Conservation (phyloP, 2,113 vertebrate genomes). For the Cheirogaleus medius region DNA sequence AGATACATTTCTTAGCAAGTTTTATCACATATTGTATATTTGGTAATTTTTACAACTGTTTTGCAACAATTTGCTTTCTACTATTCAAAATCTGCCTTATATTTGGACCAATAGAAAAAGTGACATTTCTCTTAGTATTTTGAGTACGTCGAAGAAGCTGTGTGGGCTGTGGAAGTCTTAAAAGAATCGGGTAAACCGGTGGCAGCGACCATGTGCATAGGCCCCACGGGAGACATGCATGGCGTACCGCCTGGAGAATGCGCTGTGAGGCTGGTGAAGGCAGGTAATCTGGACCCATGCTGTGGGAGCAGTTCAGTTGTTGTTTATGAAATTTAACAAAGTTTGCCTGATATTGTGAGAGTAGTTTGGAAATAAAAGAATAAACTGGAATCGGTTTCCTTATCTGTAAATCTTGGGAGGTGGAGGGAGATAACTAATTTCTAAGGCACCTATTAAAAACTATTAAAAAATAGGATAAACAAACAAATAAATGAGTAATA, state of each 20-base stretch:
- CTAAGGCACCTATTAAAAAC: not conserved
- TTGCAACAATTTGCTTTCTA: not conserved
- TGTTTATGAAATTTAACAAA: not conserved
- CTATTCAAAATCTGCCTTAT: not conserved
- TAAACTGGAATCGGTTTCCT: not conserved
- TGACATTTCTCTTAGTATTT: conserved; percentile 90
- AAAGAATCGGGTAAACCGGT: conserved; percentile 91
- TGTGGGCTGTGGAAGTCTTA: conserved; percentile 95
- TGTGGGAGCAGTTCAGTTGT: not conserved
- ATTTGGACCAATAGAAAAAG: not conserved
- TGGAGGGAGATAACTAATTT: not conserved
- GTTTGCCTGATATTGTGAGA: not conserved
- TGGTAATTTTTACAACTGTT: not conserved
- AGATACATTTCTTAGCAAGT: not conserved
- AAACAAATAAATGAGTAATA: not conserved
- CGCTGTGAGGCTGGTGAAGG: conserved; percentile 89
- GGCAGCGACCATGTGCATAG: conserved; percentile 92
- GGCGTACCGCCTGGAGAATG: conserved; percentile 90
- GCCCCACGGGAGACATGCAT: conserved; percentile 93
- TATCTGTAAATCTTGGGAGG: not conserved
- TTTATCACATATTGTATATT: not conserved
- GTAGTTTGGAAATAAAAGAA: not conserved
- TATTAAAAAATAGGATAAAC: not conserved
- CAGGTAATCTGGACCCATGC: conserved; percentile 84
- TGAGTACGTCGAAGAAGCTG: conserved; percentile 95